Conservation (phyloP, 2,888 invertebrate genomes). For the Blastobasis adustella region DNA sequence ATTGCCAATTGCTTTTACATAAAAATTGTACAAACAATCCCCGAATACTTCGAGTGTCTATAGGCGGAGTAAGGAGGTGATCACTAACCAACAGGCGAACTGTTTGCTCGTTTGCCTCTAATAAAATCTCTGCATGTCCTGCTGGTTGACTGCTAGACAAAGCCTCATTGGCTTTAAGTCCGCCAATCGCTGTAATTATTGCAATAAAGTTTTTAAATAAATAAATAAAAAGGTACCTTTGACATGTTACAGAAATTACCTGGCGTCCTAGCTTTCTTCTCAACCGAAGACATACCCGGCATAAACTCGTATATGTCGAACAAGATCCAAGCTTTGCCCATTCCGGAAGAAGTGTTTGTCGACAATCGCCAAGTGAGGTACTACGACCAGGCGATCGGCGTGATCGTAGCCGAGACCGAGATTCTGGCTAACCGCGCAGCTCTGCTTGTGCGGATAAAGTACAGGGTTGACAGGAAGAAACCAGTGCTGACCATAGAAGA, state of each 20-base stretch:
- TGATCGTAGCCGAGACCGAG: constrained; percentile 72
- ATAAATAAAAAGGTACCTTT: no score
- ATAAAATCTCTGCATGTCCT: no score
- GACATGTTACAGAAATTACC: constrained; percentile 59
- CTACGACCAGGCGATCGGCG: constrained; percentile 76
- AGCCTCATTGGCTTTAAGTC: no score
- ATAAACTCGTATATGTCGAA: constrained; percentile 61
- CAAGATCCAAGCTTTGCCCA: constrained; percentile 5
- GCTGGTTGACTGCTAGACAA: no score
- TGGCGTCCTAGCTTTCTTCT: constrained; percentile 75
- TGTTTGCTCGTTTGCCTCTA: no score
- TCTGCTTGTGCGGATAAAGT: constrained; percentile 59
- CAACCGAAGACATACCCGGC: constrained; percentile 78
- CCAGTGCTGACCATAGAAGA: constrained; percentile 17
- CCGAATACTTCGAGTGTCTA: not conserved
- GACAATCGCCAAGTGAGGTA: constrained; percentile 54
- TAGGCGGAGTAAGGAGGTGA: no score
- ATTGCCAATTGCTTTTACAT: no score
- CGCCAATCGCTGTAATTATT: no score
- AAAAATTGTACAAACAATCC: no score
- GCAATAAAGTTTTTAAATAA: no score
- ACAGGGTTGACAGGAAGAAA: constrained; percentile 33
- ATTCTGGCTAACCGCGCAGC: constrained; percentile 63
- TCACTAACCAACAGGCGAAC: no score
- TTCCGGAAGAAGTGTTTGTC: constrained; percentile 46